phyloP scores from a whole-genome alignment of 1,140 invertebrate species.

The Chrysoperla carnea region DNA sequence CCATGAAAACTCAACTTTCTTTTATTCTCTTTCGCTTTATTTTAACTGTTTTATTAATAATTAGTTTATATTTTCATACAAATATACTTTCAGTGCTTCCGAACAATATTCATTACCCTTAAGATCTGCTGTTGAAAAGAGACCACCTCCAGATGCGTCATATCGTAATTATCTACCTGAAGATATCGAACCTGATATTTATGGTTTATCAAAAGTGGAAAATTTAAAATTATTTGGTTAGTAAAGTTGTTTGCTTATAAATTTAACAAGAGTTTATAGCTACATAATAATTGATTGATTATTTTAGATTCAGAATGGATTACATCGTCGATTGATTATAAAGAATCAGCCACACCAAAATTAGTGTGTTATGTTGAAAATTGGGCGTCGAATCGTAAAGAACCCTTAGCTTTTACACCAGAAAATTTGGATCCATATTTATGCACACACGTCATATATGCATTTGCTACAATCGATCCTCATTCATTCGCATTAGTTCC shows the following conservation, averaged over 20 bases:
- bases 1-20: slow-evolving; percentile 12
- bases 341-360: slow-evolving; percentile 6
- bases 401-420: slow-evolving; percentile 43
- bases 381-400: slow-evolving; percentile 41
- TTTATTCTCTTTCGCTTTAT: too few relatives aligned
- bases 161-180: slow-evolving; percentile 2
- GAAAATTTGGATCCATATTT: slow-evolving; percentile 46
- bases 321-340: slow-evolving; percentile 22
- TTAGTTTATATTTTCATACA: slow-evolving; percentile 4
- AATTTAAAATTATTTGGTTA: too few relatives aligned
- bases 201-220: too few relatives aligned
- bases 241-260: too few relatives aligned
- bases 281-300: not conserved
- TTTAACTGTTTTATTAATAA: too few relatives aligned
- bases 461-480: slow-evolving; percentile 52
- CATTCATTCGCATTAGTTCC: slow-evolving; percentile 36
- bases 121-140: slow-evolving; percentile 48
- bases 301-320: slow-evolving; percentile 1
- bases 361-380: slow-evolving; percentile 53
- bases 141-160: slow-evolving; percentile 32
- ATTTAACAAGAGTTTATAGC: not conserved
- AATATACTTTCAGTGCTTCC: slow-evolving; percentile 11
- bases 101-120: slow-evolving; percentile 19
- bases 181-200: too few relatives aligned
- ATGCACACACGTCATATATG: slow-evolving; percentile 70